Percentiles rank a stretch among this genome's conserved stretches.
Evolutionary conservation across 1,140 invertebrate species (phyloP).

Genomic region (Dreissena rostriformis): DNA sequence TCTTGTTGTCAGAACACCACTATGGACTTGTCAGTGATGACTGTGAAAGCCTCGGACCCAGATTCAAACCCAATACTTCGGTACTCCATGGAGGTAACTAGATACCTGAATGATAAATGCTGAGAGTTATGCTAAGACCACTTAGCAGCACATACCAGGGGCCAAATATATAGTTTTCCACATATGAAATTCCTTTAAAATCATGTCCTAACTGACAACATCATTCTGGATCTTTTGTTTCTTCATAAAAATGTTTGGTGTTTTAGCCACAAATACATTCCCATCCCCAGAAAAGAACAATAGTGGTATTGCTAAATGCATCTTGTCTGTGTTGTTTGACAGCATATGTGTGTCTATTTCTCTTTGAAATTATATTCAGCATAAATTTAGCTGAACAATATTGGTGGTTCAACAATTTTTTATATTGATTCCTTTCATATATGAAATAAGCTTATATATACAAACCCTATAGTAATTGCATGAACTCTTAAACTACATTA

Average conservation of each 20-base stretch:
- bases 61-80: constrained; percentile 57
- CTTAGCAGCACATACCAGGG: background rate
- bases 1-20: background rate
- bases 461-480: background rate
- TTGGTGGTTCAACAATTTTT: background rate
- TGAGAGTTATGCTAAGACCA: background rate
- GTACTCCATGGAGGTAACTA: constrained; percentile 68
- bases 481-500: background rate
- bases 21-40: background rate
- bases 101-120: background rate
- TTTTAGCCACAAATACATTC: background rate
- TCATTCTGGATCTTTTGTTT: no score
- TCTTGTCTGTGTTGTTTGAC: background rate
- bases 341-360: background rate
- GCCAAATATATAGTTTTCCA: no score
- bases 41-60: constrained; percentile 62
- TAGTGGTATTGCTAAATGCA: background rate
- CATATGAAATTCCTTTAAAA: no score
- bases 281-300: background rate
- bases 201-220: no score
- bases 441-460: background rate
- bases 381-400: background rate
- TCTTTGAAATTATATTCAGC: background rate
- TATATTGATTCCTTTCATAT: background rate
- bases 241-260: no score